Evolutionary conservation across 2,797 vertebrate genomes (phyloP).

Genomic region (Antennarius maculatus): DNA sequence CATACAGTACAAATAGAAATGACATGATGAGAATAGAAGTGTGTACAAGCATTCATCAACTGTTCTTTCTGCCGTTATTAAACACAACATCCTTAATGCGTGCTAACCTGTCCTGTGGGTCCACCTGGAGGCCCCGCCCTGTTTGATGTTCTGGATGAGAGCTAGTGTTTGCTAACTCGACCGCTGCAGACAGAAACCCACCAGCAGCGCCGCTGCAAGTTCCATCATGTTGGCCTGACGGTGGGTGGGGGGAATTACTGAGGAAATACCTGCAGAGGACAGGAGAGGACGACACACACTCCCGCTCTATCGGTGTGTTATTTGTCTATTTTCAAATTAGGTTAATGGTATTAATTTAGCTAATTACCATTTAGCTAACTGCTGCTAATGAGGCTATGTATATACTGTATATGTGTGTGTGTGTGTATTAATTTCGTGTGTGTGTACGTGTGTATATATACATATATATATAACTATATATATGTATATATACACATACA

Average conservation of each 20-base stretch:
- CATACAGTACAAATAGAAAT: constrained; percentile 11
- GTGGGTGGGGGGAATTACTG: constrained; percentile 41
- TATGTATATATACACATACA: too few species aligned
- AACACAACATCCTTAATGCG: constrained; percentile 18
- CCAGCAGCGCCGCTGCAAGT: constrained; percentile 48
- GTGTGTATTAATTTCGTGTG: too few species aligned
- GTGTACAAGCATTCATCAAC: constrained; percentile 10
- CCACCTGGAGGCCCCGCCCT: constrained; percentile 46
- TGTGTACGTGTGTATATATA: too few species aligned
- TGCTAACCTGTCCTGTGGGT: constrained; percentile 32
- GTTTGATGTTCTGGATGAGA: constrained; percentile 75
- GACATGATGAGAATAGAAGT: constrained; percentile 1
- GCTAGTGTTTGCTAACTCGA: constrained; percentile 57
- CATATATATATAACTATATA: too few species aligned
- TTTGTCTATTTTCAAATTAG: background rate
- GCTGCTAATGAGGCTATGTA: background rate
- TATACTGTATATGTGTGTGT: too few species aligned
- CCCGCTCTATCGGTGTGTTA: too few species aligned
- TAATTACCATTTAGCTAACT: background rate
- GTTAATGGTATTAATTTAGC: background rate
- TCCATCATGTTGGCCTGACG: constrained; percentile 53
- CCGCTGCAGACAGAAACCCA: constrained; percentile 26
- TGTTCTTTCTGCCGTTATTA: constrained; percentile 12
- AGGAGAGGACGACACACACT: background rate
- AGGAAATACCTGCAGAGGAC: constrained; percentile 14